Percentiles rank a stretch among this genome's conserved stretches.
phyloP scores from a whole-genome alignment of 2,888 invertebrate species.

The Lamellibrachia satsuma region DNA sequence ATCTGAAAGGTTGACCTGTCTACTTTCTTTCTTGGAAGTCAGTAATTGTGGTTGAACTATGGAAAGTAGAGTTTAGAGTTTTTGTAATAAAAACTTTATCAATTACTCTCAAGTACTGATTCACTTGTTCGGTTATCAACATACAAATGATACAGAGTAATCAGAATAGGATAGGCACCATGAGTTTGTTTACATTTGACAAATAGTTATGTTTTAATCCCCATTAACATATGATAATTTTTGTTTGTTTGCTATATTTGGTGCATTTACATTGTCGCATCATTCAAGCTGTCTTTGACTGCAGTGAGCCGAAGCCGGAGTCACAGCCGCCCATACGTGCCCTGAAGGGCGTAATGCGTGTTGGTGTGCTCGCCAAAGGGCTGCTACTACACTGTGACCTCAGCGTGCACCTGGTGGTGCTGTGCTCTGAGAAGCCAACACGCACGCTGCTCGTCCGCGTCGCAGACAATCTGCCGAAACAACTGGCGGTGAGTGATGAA shows the following conservation, averaged over 20 bases:
- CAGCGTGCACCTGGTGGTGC: constrained; percentile 89
- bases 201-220: no score
- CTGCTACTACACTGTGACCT: constrained; percentile 89
- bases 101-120: no score
- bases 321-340: constrained; percentile 70
- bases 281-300: background rate
- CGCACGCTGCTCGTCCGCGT: constrained; percentile 84
- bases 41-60: no score
- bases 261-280: no score
- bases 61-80: no score
- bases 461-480: constrained; percentile 82
- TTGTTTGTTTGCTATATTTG: no score
- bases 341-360: constrained; percentile 95
- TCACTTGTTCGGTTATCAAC: no score
- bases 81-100: no score
- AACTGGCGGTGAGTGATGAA: constrained; percentile 68
- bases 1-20: background rate
- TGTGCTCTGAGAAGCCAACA: constrained; percentile 95
- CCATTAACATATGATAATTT: no score
- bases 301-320: constrained; percentile 37
- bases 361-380: constrained; percentile 89
- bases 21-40: background rate
- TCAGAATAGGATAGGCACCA: no score
- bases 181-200: no score
- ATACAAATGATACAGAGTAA: no score